Evolutionary conservation across 2,797 vertebrate genomes (phyloP).

Genomic region (Synaphobranchus kaupii): DNA sequence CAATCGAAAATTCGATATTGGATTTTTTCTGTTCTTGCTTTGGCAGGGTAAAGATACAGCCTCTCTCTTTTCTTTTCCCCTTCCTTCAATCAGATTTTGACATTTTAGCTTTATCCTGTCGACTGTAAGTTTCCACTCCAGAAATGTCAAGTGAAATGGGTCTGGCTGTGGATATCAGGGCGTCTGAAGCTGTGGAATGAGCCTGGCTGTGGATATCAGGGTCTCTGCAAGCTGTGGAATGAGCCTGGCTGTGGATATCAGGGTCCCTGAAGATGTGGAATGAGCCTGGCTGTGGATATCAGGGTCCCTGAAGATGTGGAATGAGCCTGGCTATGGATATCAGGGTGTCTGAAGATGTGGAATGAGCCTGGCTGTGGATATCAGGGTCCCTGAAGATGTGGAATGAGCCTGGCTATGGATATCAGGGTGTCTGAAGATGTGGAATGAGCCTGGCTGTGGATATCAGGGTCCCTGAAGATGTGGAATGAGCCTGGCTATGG

Average conservation of each 20-base stretch:
- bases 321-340: neutral
- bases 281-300: neutral
- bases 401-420: slow-evolving; percentile 33
- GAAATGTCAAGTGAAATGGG: slow-evolving; percentile 42
- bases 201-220: slow-evolving; percentile 9
- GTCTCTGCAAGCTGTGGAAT: too few species aligned
- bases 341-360: neutral
- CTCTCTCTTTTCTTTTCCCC: slow-evolving; percentile 33
- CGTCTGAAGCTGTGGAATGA: slow-evolving; percentile 35
- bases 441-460: slow-evolving; percentile 34
- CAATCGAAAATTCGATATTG: slow-evolving; percentile 1
- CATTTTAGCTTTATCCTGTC: slow-evolving; percentile 26
- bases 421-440: slow-evolving; percentile 38
- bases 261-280: too few species aligned
- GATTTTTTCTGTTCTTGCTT: slow-evolving; percentile 19
- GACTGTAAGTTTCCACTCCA: slow-evolving; percentile 43
- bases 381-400: neutral
- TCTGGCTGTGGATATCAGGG: slow-evolving; percentile 44
- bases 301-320: neutral
- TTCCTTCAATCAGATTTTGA: slow-evolving; percentile 25
- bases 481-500: too few species aligned
- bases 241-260: too few species aligned
- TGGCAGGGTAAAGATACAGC: slow-evolving; percentile 39
- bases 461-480: slow-evolving; percentile 38
- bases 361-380: neutral